phyloP scores from a whole-genome alignment of 2,888 invertebrate species.

The Synergus umbraculus region DNA sequence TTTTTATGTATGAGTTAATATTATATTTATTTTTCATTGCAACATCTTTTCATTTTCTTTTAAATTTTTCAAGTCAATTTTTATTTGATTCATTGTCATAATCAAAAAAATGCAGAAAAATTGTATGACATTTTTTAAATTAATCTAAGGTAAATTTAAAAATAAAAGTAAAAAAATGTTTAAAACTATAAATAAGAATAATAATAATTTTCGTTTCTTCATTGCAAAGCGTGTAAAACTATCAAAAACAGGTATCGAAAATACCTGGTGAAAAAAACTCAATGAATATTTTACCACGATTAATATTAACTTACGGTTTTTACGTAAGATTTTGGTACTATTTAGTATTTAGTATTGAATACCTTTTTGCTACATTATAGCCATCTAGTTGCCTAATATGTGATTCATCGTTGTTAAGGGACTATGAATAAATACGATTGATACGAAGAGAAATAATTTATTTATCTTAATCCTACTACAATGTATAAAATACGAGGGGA shows the following conservation, averaged over 20 bases:
- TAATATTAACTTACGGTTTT: background rate
- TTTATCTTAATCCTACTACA: conserved; percentile 53
- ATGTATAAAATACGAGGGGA: background rate
- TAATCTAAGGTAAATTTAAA: background rate
- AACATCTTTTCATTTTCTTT: background rate
- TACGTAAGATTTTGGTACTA: background rate
- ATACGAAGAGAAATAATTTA: conserved; percentile 71
- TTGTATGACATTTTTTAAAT: background rate
- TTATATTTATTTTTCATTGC: background rate
- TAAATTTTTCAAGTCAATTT: background rate
- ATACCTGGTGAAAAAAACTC: background rate
- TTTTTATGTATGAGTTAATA: background rate
- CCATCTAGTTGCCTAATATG: background rate
- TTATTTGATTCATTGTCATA: background rate
- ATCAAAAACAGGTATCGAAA: background rate
- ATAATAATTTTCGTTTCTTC: background rate
- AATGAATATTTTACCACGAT: background rate
- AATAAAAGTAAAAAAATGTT: background rate
- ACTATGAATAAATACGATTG: conserved; percentile 24
- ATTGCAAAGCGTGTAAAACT: background rate
- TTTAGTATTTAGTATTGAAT: background rate
- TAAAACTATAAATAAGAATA: background rate
- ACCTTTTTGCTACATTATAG: background rate
- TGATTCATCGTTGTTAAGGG: background rate
- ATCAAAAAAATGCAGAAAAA: background rate